These are phyloP conservation scores for Ophthalmolycus amberensis DNA, from an alignment of 2,113 vertebrate species.

Conservation along the genomic window DNA sequence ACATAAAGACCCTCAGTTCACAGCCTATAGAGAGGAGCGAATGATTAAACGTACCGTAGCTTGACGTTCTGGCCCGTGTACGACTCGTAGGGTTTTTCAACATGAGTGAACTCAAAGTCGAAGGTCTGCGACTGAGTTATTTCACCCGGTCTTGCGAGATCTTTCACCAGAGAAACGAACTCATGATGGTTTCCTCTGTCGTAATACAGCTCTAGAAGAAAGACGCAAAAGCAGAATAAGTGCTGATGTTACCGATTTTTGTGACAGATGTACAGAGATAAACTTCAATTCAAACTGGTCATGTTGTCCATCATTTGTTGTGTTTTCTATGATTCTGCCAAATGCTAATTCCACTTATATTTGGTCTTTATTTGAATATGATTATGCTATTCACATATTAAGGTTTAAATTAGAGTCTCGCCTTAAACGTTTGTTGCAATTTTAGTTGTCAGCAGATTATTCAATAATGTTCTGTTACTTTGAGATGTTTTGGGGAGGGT, in stretches of 20 bases:
- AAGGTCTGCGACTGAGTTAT: slow-evolving; percentile 96
- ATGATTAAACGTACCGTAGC: slow-evolving; percentile 85
- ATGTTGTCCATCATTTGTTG: background rate
- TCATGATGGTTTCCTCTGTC: slow-evolving; percentile 98
- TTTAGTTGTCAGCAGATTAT: background rate
- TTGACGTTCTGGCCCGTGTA: slow-evolving; percentile 99
- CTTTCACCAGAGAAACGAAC: slow-evolving; percentile 98
- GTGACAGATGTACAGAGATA: background rate
- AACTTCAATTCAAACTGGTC: background rate
- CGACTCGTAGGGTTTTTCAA: slow-evolving; percentile 98
- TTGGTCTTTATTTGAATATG: background rate
- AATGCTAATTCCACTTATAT: background rate
- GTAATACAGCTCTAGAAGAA: slow-evolving; percentile 92
- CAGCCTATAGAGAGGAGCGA: slow-evolving; percentile 26
- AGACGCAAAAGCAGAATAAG: background rate
- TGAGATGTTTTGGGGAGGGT: background rate
- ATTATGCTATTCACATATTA: background rate
- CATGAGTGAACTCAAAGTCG: slow-evolving; percentile 98
- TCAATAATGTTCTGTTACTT: background rate
- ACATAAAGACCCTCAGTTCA: background rate
- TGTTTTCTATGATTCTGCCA: background rate
- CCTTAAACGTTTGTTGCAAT: background rate
- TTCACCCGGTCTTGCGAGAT: slow-evolving; percentile 94
- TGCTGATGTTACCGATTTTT: background rate
- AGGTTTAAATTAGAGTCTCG: background rate